Percentiles rank a stretch among this genome's conserved stretches.
Conservation (phyloP, 2,888 invertebrate genomes). For the Lordiphosa fenestrarum region DNA sequence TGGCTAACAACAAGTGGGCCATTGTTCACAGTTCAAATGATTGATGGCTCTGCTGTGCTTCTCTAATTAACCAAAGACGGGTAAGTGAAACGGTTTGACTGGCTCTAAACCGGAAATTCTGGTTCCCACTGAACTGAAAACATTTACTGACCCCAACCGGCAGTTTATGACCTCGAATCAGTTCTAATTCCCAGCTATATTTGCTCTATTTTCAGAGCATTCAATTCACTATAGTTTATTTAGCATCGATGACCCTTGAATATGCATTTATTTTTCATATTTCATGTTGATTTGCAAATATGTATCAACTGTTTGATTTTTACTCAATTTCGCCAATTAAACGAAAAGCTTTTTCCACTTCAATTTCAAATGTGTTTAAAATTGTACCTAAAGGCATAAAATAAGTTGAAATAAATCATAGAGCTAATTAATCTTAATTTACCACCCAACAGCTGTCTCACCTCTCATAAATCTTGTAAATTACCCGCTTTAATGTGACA, state of each 20-base stretch:
- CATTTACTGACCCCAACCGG: too few relatives aligned
- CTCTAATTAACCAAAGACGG: too few relatives aligned
- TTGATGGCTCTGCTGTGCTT: background rate
- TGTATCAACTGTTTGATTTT: background rate
- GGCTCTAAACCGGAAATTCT: too few relatives aligned
- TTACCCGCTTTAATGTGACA: conserved; percentile 47
- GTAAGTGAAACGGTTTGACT: too few relatives aligned
- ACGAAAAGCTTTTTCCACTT: conserved; percentile 41
- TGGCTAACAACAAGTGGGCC: conserved; percentile 4
- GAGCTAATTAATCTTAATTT: conserved; percentile 34
- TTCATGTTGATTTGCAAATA: conserved; percentile 31
- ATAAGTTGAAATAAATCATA: conserved; percentile 30
- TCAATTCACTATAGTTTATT: conserved; percentile 1
- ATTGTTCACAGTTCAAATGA: background rate
- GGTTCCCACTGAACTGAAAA: too few relatives aligned
- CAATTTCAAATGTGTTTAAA: conserved; percentile 27
- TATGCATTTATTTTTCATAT: conserved; percentile 1
- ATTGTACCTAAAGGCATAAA: conserved; percentile 13
- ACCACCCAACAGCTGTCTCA: conserved; percentile 25
- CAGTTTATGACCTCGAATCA: too few relatives aligned
- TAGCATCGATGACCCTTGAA: conserved; percentile 19
- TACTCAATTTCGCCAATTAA: conserved; percentile 33
- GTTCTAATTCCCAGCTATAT: background rate
- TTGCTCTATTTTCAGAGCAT: background rate
- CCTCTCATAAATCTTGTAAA: conserved; percentile 36